Percentiles rank a stretch among this genome's conserved stretches.
phyloP scores from a whole-genome alignment of 2,888 invertebrate genomes.

The Petrolisthes manimaculis region DNA sequence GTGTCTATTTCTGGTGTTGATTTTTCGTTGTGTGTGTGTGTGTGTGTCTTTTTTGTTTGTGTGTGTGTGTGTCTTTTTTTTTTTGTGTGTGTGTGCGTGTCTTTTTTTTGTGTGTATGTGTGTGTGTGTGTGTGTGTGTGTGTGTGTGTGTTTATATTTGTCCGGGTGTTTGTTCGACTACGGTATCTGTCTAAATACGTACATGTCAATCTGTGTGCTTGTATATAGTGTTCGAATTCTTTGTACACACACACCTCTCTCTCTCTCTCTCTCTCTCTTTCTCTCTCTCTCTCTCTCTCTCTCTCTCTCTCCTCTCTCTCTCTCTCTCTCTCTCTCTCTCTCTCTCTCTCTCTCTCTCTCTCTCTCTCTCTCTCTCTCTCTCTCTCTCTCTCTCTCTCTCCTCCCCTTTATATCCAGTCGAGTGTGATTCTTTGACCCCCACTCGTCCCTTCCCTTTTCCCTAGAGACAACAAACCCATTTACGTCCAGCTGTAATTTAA shows the following conservation, averaged over 20 bases:
- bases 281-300: not conserved
- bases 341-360: not conserved
- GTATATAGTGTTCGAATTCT: too few relatives aligned
- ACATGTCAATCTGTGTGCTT: not conserved
- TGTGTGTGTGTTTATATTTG: not conserved
- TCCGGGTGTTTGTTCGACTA: too few relatives aligned
- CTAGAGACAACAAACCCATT: not conserved
- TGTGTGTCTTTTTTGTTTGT: too few relatives aligned
- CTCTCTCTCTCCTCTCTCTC: not conserved
- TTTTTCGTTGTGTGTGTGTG: too few relatives aligned
- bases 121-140: too few relatives aligned
- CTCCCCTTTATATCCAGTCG: not conserved
- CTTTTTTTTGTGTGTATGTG: too few relatives aligned
- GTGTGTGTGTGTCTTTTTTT: too few relatives aligned
- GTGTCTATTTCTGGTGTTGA: too few relatives aligned
- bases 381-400: not conserved
- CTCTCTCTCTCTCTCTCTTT: constrained; percentile 7
- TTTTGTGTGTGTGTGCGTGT: too few relatives aligned
- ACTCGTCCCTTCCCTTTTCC: not conserved
- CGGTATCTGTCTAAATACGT: too few relatives aligned
- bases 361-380: not conserved
- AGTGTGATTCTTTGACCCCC: not conserved
- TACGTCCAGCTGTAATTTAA: not conserved
- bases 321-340: not conserved
- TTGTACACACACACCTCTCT: not conserved